A percentile compares a stretch with the other conserved stretches of the same genome.
Conservation (phyloP, 2,113 vertebrate species). For the Theristicus caerulescens region DNA sequence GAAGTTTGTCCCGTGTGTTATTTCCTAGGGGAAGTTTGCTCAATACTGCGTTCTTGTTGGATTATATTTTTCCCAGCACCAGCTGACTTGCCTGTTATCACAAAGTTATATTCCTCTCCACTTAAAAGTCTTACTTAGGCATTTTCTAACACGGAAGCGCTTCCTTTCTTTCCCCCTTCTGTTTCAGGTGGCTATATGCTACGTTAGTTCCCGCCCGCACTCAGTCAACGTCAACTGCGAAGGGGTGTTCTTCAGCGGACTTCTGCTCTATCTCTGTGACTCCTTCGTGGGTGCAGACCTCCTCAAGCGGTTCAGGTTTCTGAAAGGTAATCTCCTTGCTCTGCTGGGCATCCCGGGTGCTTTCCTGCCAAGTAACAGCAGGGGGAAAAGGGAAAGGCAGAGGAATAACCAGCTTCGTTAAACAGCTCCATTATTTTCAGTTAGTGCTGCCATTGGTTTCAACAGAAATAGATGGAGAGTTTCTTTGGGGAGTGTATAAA, state of each 20-base stretch:
- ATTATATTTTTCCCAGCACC: neutral
- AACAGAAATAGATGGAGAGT: neutral
- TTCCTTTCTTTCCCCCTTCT: neutral
- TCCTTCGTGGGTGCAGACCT: conserved; percentile 93
- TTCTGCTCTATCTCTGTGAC: conserved; percentile 96
- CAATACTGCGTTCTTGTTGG: neutral
- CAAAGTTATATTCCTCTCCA: neutral
- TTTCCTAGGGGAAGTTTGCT: neutral
- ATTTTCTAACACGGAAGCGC: neutral
- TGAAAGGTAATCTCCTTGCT: conserved; percentile 85
- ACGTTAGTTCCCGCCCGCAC: conserved; percentile 93
- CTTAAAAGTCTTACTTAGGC: no score
- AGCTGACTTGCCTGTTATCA: neutral
- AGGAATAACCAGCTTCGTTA: neutral
- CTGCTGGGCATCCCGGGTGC: neutral
- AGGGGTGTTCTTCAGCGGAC: conserved; percentile 91
- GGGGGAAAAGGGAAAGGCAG: neutral
- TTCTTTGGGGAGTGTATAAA: neutral
- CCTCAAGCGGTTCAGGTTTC: conserved; percentile 92
- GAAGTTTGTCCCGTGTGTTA: rapidly evolving
- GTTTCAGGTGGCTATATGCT: conserved; percentile 89
- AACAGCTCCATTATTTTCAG: neutral
- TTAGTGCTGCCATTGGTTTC: neutral
- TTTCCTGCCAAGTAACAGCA: neutral
- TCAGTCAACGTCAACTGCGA: conserved; percentile 91